Base-by-base conservation (phyloP, 2,113 vertebrate species). In the Physeter macrocephalus region DNA sequence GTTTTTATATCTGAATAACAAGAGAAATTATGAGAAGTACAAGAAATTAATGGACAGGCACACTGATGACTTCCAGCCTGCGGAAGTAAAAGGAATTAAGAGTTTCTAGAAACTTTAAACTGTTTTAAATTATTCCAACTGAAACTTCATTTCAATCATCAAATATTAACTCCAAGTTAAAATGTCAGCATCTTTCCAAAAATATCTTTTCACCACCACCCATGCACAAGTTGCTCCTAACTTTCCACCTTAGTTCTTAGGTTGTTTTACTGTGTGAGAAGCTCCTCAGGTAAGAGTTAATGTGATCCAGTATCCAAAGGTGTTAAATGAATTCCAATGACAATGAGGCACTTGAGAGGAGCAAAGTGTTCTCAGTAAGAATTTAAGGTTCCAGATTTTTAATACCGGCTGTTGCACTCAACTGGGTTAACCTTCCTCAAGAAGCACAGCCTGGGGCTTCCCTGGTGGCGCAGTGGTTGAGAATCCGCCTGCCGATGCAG, bases 351-450 rank as follows among this genome's bases (percentile, higher is more conserved):
- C 36, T 36, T 18, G 34, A 78, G 52, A 86, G 2, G 46, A 88
- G 10, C 43, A 94, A 39, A 64, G 52, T 43, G 15, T 46, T 94
- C 67, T 83, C 31, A 83, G 78, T 11, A 72, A 72, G 61, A 94
- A 95, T 4, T 36, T 43, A 85, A 94, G 43, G 21, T 36, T 46
- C n/a, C 64, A 87, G n/a, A 97, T 71, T 90, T 94, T 83, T 62
- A 93, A 88, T 61, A 69, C 0, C 77, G 43, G 20, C 27, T 57
- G 36, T 6, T 52, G 27, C 23, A 78, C 41, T 77, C 52, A 61
- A 59, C 7, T 52, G 41, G 71, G 18, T 34, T 81, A 94, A 41
- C 39, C 49, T 94, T 90, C 67, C 34, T 71, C 49, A 81, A 49
- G 39, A 95, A 77, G 25, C 31, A 72, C 0, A 85, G n/a, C n/a